phyloP scores from a whole-genome alignment of 2,888 invertebrate species.

The Synergus itoensis region DNA sequence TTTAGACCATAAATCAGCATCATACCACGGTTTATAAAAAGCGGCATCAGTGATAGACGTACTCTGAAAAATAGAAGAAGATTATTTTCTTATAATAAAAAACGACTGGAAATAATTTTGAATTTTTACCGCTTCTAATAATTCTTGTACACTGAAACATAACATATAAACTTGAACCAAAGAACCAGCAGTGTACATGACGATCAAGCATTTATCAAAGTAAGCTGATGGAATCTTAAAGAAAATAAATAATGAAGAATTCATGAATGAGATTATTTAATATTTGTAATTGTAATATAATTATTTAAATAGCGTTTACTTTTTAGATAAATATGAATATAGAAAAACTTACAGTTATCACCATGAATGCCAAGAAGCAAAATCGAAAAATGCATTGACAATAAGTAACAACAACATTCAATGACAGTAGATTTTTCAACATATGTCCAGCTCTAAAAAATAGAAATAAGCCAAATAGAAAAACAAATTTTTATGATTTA shows the following conservation, averaged over 20 bases:
- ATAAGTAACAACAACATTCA: conserved; percentile 59
- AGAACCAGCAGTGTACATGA: conserved; percentile 51
- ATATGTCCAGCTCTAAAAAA: conserved; percentile 27
- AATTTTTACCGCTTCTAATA: conserved; percentile 62
- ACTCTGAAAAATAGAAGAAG: conserved; percentile 54
- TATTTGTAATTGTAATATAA: background rate
- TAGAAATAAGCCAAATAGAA: too few relatives aligned
- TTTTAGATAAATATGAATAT: background rate
- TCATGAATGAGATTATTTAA: background rate
- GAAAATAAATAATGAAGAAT: background rate
- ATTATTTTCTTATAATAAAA: background rate
- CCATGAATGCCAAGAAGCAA: conserved; percentile 58
- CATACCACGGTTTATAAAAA: conserved; percentile 59
- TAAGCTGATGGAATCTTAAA: conserved; percentile 11
- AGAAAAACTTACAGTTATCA: conserved; percentile 56
- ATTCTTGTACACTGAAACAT: conserved; percentile 60
- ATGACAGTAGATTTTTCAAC: conserved; percentile 54
- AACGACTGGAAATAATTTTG: background rate
- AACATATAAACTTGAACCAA: conserved; percentile 61
- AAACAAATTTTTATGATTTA: too few relatives aligned
- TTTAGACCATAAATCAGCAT: conserved; percentile 38
- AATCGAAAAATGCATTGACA: conserved; percentile 59
- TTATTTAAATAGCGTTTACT: background rate
- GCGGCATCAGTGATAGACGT: conserved; percentile 54
- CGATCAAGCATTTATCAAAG: conserved; percentile 45